A percentile compares a stretch with the other conserved stretches of the same genome.
Evolutionary conservation across 2,113 vertebrate genomes (phyloP).

Genomic region (Zeus faber): DNA sequence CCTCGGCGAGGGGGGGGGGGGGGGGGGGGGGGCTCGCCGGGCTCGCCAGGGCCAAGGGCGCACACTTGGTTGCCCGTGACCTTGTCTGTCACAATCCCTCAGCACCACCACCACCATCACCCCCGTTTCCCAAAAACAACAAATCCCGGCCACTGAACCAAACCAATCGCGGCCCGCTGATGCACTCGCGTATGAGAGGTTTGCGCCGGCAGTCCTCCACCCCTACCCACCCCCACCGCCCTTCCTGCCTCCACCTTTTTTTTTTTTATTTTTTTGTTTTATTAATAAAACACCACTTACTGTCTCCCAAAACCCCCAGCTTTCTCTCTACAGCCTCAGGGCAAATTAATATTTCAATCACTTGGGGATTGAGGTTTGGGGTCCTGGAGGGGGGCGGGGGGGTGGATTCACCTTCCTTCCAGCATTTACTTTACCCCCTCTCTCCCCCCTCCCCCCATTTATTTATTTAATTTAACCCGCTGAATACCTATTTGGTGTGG

Average conservation of each 20-base stretch:
- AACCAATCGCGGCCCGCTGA: conserved; percentile 58
- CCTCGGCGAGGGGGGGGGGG: conserved; percentile 23
- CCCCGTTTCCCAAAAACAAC: conserved; percentile 6
- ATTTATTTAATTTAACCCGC: conserved; percentile 67
- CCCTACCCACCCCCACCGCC: conserved; percentile 33
- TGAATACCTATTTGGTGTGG: conserved; percentile 67
- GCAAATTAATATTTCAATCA: conserved; percentile 97
- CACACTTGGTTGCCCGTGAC: conserved; percentile 64
- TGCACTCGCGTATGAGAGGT: conserved; percentile 37
- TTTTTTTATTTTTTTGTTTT: conserved; percentile 38
- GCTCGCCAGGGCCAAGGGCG: conserved; percentile 68
- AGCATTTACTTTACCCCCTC: conserved; percentile 65
- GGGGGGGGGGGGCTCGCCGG: conserved; percentile 40
- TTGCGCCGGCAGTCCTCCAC: conserved; percentile 10
- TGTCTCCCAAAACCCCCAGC: conserved; percentile 76
- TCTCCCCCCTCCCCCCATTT: conserved; percentile 22
- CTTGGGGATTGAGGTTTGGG: conserved; percentile 71
- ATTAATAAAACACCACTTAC: conserved; percentile 87
- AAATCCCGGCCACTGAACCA: neutral
- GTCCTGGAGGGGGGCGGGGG: conserved; percentile 53
- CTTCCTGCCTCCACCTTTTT: conserved; percentile 14
- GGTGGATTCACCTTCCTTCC: conserved; percentile 77
- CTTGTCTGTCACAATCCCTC: conserved; percentile 75
- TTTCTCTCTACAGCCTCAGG: conserved; percentile 82
- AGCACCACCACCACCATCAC: conserved; percentile 31